Base-by-base conservation (phyloP, 2,113 vertebrate species). In the Hippocampus zosterae region DNA sequence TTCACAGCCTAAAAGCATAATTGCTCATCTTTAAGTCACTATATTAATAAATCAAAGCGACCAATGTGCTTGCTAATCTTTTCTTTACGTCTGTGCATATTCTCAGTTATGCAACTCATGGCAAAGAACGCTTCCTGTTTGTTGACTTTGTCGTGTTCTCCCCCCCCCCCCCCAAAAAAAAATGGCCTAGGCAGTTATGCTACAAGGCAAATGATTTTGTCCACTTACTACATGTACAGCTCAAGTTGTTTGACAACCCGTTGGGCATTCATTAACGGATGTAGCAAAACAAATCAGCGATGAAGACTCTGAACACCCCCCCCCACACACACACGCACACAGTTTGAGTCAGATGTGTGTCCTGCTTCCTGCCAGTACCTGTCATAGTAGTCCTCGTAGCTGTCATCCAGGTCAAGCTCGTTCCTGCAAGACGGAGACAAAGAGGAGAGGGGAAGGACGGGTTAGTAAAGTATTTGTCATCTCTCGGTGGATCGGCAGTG, bases 381-480 rank as follows among this genome's bases (percentile, higher is more conserved):
- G 91, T 93, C 92, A 87, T 91, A 91, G 82, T 91, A 90, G 81
- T 92, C 91, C 74, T 93, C 91, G 72, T 92, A 92, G 85, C 88
- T 91, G 86, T 93, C 92, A 71, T 93, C 92, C 88, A 93, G 81
- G 80, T 92, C 90, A 1, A 87, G 84, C 52, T 92, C 91, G 27
- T 88, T 86, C 81, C 92, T 93, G 88, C 66, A 33, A 69, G 70
- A 80, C 56, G 66, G 59, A 83, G 73, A 81, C 65, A 67, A 69
- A 78, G 56, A 71, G 60, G 69, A 79, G 64, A 70, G 64, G 55
- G 25, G 59, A 72, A 18, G 61, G 33, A 48, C 5, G 15, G 65
- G 25, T 73, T 72, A 61, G 63, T 69, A 57, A 77, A 72, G 65
- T 55, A 60, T 71, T 46, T 71, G 65, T 63, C 52, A 71, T 33